A percentile compares a stretch with the other conserved stretches of the same genome.
Conservation (phyloP, 2,888 invertebrate genomes). For the Heteromyza rotundicornis region DNA sequence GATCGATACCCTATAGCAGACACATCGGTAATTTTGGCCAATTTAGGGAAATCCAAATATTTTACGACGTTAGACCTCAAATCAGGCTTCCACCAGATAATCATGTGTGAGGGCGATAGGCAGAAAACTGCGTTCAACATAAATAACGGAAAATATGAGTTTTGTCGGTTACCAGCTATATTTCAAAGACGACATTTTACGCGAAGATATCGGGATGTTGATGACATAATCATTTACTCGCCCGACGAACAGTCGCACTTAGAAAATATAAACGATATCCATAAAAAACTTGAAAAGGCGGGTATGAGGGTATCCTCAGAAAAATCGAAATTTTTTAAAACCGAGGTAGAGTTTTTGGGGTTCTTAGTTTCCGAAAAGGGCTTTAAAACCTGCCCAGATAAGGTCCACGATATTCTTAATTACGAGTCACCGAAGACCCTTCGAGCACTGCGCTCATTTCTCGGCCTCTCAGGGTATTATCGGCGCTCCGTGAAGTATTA, state of each 20-base stretch:
- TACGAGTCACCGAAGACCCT: not conserved
- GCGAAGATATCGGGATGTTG: no score
- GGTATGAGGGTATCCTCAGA: no score
- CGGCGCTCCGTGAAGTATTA: slow-evolving; percentile 26
- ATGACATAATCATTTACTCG: no score
- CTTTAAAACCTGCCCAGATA: slow-evolving; percentile 21
- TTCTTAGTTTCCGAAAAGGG: slow-evolving; percentile 23
- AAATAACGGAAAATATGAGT: slow-evolving; percentile 24
- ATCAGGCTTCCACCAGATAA: slow-evolving; percentile 29
- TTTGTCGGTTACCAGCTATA: slow-evolving; percentile 22
- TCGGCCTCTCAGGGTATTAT: slow-evolving; percentile 25
- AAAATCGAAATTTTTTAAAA: slow-evolving; percentile 33
- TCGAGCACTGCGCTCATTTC: slow-evolving; percentile 6
- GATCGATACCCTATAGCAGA: slow-evolving; percentile 6
- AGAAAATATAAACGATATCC: slow-evolving; percentile 25
- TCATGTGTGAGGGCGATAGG: slow-evolving; percentile 25
- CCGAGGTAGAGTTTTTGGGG: slow-evolving; percentile 32
- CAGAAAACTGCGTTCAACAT: slow-evolving; percentile 28
- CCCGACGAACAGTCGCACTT: slow-evolving; percentile 23
- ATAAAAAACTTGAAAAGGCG: slow-evolving; percentile 20
- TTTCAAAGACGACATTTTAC: no score
- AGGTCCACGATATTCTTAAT: not conserved
- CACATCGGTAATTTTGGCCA: not conserved
- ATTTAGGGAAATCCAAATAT: not conserved
- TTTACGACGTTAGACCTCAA: slow-evolving; percentile 4